Evolutionary conservation across 2,113 vertebrate species (phyloP), one percentile per base, ranked within the genome.

Genomic region (Oriolus oriolus): DNA sequence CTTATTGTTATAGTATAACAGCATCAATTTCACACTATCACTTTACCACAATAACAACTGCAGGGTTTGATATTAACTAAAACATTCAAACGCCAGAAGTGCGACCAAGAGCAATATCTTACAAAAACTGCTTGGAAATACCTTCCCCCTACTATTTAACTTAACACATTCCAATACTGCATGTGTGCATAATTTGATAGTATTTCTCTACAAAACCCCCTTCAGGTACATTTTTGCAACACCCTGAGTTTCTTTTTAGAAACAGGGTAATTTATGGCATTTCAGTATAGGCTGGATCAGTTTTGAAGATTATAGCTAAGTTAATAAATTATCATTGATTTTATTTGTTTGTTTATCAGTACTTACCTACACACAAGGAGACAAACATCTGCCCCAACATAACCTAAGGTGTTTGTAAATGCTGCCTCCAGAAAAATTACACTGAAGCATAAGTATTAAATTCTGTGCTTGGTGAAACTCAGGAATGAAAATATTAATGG

Each of bases 11-110:
- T 97, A 98, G 30, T 98, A 97, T 98, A 98, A 98, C 98, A 96
- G 98, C 97, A 98, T 97, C 98, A 97, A 97, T 98, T 98, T 98
- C 97, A 98, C 96, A 98, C 98, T 98, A 98, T 98, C 98, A 91
- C 97, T 98, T 97, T 98, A 96, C 86, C 96, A 98, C 95, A 98
- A 98, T 97, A 98, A 97, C 97, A 95, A 97, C 64, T 65, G 78
- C 93, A 97, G 95, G 61, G 23, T 98, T 95, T 97, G 97, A 97
- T 96, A 98, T 97, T 97, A 98, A 76, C 96, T 95, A 97, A 97
- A 97, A 97, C 76, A 97, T 65, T 86, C 47, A n/a, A 96, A 90
- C 20, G 28, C 79, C 93, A 96, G 68, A 90, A 96, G 56, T 88
- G 95, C 89, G 49, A 96, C 75, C 39, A 37, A 85, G 23, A 87